phyloP scores from a whole-genome alignment of 2,797 vertebrate species.

The Sorex maritimensis region DNA sequence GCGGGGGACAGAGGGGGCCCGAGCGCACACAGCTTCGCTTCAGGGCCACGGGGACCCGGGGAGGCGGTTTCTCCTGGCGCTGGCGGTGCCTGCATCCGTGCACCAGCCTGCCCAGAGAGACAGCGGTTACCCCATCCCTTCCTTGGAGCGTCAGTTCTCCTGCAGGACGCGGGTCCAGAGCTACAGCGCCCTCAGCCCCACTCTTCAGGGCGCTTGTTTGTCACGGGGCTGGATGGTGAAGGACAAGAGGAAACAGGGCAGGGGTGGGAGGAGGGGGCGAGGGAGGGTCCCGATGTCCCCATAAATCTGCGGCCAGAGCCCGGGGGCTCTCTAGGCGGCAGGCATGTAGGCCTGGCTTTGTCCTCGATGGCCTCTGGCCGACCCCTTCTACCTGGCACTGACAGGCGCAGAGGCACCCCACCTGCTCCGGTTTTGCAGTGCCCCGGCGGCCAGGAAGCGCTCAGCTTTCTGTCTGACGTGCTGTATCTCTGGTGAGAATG shows the following conservation, averaged over 20 bases:
- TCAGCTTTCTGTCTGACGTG: constrained; percentile 8
- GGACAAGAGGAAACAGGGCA: constrained; percentile 2
- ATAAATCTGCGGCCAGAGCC: neutral
- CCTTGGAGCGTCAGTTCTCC: neutral
- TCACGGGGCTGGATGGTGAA: constrained; percentile 25
- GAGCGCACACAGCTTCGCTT: neutral
- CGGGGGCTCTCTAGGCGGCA: neutral
- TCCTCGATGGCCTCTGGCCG: neutral
- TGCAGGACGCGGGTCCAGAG: neutral
- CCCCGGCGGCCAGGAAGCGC: constrained; percentile 26
- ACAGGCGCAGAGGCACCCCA: constrained; percentile 15
- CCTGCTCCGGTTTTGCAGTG: neutral
- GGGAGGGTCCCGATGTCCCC: neutral
- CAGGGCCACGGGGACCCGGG: neutral
- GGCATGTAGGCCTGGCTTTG: neutral
- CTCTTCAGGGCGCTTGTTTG: neutral
- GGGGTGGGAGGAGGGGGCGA: neutral
- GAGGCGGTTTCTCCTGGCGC: neutral
- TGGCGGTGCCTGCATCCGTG: neutral
- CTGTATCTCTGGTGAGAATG: neutral
- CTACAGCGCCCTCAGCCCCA: neutral
- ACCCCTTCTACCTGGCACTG: neutral
- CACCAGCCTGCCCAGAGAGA: neutral
- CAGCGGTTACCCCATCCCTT: neutral
- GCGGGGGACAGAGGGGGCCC: neutral